These are phyloP conservation scores for Origma solitaria DNA, from an alignment of 2,113 vertebrate genomes.

Conservation along the genomic window DNA sequence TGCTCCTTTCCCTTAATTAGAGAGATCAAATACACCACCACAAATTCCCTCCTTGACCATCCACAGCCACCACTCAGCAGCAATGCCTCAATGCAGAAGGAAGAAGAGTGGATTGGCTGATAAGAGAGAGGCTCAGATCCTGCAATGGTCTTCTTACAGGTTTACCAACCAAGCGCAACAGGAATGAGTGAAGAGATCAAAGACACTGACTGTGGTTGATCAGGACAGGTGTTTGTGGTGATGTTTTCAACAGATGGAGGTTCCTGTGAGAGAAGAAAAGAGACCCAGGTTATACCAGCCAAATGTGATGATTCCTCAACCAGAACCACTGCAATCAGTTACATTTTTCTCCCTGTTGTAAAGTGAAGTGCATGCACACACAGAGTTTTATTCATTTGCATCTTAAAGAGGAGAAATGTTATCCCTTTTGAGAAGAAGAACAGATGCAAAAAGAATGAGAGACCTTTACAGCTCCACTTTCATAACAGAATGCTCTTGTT, in stretches of 20 bases:
- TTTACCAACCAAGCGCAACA: conserved; percentile 49
- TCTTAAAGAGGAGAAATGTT: conserved; percentile 28
- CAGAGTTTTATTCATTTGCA: conserved; percentile 1
- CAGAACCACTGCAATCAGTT: conserved; percentile 39
- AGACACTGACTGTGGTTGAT: conserved; percentile 64
- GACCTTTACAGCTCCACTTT: conserved; percentile 50
- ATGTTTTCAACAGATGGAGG: conserved; percentile 62
- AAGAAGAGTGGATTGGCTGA: conserved; percentile 57
- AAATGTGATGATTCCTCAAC: conserved; percentile 29
- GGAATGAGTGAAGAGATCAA: conserved; percentile 57
- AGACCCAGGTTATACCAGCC: conserved; percentile 54
- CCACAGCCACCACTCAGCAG: conserved; percentile 61
- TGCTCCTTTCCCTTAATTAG: conserved; percentile 41
- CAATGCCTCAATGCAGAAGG: conserved; percentile 3
- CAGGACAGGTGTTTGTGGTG: conserved; percentile 60
- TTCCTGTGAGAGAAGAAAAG: conserved; percentile 60
- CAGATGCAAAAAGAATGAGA: conserved; percentile 47
- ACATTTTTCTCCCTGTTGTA: conserved; percentile 9
- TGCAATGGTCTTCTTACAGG: conserved; percentile 45
- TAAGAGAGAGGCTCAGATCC: conserved; percentile 45
- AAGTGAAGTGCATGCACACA: not conserved
- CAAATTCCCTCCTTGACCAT: conserved; percentile 66
- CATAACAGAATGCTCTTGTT: conserved; percentile 70
- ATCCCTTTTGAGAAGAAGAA: conserved; percentile 11
- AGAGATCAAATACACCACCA: conserved; percentile 59